Base-by-base conservation (phyloP, 2,113 vertebrate genomes). In the Pygoscelis adeliae region DNA sequence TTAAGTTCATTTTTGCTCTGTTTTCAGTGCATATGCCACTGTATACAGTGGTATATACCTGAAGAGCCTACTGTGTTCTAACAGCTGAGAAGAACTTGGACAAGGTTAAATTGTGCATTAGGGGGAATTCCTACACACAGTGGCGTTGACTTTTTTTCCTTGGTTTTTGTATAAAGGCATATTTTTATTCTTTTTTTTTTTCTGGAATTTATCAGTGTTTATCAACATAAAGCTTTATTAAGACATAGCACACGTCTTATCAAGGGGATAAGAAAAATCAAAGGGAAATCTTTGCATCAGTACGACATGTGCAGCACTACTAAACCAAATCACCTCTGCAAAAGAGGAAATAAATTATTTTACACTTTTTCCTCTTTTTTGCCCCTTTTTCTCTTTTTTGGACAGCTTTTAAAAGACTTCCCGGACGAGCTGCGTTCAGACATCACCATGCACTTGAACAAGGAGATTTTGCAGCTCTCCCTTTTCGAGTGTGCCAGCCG, bases 361-460 rank as follows among this genome's bases (percentile, higher is more conserved):
- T 21, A 34, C 9, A 27, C 9, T 87, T 62, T 82, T 78, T 38
- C 34, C 30, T 78, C 52, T 26, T 81, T 42, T 55, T 70, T 42
- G 23, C 2, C 50, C 19, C 27, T 69, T 74, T 20, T 36, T 85
- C 29, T 62, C 15, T 58, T 91, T 93, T 89, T 89, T 91, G 71
- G 58, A 78, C 98, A 99, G 99, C 99, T 99, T 90, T 96, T 99
- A 97, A 99, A 99, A 97, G 99, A 99, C 97, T 99, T 99, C 96
- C 99, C 99, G 2, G 99, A 99, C 0, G 99, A 99, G 97, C 97
- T 99, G 95, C 99, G 99, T 72, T 99, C 99, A 15, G 99, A 99
- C 97, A 99, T 99, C 98, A 99, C 99, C 93, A 99, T 99, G 99
- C 99, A 99, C 97, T 98, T 99, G 97, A 99, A 99, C 98, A 99